Evolutionary conservation across 2,888 invertebrate genomes (phyloP).

Genomic region (Scaptomyza caliginosa): DNA sequence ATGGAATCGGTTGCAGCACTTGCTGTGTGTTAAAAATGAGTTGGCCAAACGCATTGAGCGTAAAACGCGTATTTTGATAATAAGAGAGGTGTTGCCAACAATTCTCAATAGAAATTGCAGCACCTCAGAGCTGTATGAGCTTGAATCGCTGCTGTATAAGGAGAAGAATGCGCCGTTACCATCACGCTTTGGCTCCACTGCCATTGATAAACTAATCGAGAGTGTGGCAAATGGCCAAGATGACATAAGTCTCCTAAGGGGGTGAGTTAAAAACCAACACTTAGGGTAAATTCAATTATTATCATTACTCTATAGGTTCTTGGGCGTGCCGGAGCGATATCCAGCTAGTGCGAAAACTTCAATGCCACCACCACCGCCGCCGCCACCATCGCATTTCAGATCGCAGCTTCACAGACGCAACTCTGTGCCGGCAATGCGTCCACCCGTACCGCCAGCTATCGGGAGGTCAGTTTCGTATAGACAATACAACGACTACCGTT

Average conservation of each 20-base stretch:
- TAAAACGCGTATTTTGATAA: constrained; percentile 87
- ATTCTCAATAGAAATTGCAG: constrained; percentile 43
- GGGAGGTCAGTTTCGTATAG: constrained; percentile 81
- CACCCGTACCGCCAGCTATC: constrained; percentile 14
- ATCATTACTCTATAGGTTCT: constrained; percentile 17
- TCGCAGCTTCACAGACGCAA: constrained; percentile 27
- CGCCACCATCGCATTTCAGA: constrained; percentile 16
- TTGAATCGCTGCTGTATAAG: constrained; percentile 40
- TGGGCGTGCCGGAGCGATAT: constrained; percentile 34
- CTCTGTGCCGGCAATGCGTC: constrained; percentile 44
- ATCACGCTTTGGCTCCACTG: not conserved
- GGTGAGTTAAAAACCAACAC: constrained; percentile 28
- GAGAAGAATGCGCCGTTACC: constrained; percentile 38
- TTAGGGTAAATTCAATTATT: not conserved
- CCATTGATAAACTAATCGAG: constrained; percentile 42
- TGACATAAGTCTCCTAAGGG: constrained; percentile 42
- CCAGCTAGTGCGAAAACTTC: not conserved
- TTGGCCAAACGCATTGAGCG: constrained; percentile 89
- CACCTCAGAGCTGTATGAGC: constrained; percentile 46
- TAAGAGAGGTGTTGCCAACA: constrained; percentile 71
- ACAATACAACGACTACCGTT: constrained; percentile 84
- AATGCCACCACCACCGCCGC: not conserved
- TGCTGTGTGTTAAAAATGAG: constrained; percentile 94
- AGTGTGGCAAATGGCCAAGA: constrained; percentile 34
- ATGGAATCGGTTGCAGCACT: constrained; percentile 92